Conservation (phyloP, 2,888 invertebrate genomes). For the Melikaiella ostensackeni region DNA sequence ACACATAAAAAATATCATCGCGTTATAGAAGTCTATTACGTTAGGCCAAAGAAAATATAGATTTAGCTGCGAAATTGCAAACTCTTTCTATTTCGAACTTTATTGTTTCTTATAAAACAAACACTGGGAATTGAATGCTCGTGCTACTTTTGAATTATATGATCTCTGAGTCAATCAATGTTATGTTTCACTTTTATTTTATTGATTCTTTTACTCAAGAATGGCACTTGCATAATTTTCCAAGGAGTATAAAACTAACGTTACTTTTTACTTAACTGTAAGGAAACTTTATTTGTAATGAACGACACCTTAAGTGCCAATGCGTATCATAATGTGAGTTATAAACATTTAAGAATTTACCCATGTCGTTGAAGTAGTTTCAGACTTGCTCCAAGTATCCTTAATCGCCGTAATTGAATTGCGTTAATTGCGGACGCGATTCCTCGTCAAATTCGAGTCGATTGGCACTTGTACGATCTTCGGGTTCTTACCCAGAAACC, state of each 20-base stretch:
- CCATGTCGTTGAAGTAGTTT: constrained; percentile 18
- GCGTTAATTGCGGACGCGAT: constrained; percentile 37
- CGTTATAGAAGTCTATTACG: too few relatives aligned
- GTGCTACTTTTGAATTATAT: neutral
- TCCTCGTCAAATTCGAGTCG: constrained; percentile 20
- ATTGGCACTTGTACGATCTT: constrained; percentile 26
- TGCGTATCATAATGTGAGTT: constrained; percentile 31
- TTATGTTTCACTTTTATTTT: neutral
- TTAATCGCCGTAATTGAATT: constrained; percentile 33
- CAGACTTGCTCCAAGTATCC: constrained; percentile 8
- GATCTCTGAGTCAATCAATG: neutral
- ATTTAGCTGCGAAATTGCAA: neutral
- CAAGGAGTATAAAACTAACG: neutral
- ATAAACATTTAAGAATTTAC: constrained; percentile 22
- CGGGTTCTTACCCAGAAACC: constrained; percentile 23
- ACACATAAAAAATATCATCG: too few relatives aligned
- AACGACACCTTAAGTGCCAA: constrained; percentile 12
- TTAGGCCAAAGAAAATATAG: too few relatives aligned
- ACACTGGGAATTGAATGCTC: neutral
- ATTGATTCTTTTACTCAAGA: neutral
- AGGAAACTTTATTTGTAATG: constrained; percentile 3
- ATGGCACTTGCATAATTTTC: constrained; percentile 7
- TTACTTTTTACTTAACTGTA: constrained; percentile 11
- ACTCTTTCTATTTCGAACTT: neutral
- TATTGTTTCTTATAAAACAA: neutral